Percentiles rank a stretch among this genome's conserved stretches.
phyloP scores from a whole-genome alignment of 64 coral and sea anemone species.

The Actinia equina region DNA sequence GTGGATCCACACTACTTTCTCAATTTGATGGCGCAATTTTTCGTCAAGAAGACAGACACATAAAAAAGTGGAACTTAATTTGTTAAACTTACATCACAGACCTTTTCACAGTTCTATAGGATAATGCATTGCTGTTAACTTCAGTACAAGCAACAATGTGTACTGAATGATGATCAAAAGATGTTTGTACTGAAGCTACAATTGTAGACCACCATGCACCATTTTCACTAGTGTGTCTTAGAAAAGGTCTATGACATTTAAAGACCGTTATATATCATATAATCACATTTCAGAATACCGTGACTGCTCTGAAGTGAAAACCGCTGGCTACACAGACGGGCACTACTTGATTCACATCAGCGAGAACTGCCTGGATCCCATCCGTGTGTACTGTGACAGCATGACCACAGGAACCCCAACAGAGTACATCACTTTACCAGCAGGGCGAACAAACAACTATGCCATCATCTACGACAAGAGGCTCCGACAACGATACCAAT shows the following conservation, averaged over 20 bases:
- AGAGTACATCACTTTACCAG: constrained; percentile 74
- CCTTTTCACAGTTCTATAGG: no score
- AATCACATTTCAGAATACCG: constrained; percentile 56
- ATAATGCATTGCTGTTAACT: no score
- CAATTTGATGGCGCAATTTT: background rate
- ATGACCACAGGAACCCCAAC: constrained; percentile 52
- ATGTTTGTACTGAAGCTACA: no score
- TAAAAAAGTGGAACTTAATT: no score
- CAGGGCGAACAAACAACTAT: constrained; percentile 76
- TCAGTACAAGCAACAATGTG: no score
- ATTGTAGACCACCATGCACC: no score
- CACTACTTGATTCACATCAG: constrained; percentile 75
- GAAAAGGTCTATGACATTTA: no score
- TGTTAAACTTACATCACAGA: no score
- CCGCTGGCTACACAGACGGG: constrained; percentile 61
- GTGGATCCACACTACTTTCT: background rate
- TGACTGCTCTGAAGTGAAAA: constrained; percentile 67
- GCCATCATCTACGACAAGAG: constrained; percentile 71
- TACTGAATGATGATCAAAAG: no score
- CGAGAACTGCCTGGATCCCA: constrained; percentile 72
- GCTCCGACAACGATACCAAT: constrained; percentile 69
- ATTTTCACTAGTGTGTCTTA: no score
- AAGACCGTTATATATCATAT: no score
- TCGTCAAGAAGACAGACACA: no score
- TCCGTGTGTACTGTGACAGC: constrained; percentile 78